phyloP scores from a whole-genome alignment of 2,797 vertebrate species.

The Cirrhinus mrigala region DNA sequence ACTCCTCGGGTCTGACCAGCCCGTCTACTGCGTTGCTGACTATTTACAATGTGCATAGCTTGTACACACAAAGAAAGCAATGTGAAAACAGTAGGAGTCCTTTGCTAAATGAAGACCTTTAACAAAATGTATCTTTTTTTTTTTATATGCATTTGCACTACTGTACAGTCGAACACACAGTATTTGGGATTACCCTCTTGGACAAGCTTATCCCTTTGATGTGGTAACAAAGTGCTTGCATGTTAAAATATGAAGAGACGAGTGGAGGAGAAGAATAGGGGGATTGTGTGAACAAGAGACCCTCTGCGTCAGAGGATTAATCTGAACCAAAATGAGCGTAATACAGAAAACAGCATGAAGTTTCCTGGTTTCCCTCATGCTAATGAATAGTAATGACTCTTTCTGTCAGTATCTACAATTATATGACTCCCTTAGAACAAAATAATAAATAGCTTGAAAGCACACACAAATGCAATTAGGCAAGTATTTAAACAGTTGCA shows the following conservation, averaged over 20 bases:
- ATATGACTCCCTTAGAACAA: neutral
- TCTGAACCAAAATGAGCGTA: constrained; percentile 8
- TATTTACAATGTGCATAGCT: neutral
- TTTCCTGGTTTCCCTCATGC: constrained; percentile 24
- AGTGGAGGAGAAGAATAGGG: constrained; percentile 13
- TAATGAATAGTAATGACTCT: constrained; percentile 49
- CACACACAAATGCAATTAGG: neutral
- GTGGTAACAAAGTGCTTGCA: constrained; percentile 24
- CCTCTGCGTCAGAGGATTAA: constrained; percentile 43
- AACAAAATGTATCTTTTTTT: neutral
- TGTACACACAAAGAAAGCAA: neutral
- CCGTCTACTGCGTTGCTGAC: constrained; percentile 37
- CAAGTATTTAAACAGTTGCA: neutral
- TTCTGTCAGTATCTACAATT: constrained; percentile 14
- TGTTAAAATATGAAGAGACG: constrained; percentile 44
- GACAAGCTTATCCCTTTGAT: constrained; percentile 44
- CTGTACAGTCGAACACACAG: neutral
- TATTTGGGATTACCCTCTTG: constrained; percentile 21
- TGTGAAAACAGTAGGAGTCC: constrained; percentile 22
- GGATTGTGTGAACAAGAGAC: constrained; percentile 32
- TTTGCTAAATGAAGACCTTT: constrained; percentile 8
- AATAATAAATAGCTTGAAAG: neutral
- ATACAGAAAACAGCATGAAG: constrained; percentile 3
- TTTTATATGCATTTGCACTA: neutral
- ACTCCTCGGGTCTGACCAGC: constrained; percentile 44